Percentiles rank a stretch among this genome's conserved stretches.
phyloP scores from a whole-genome alignment of 2,113 vertebrate species.

The Dasyurus viverrinus region DNA sequence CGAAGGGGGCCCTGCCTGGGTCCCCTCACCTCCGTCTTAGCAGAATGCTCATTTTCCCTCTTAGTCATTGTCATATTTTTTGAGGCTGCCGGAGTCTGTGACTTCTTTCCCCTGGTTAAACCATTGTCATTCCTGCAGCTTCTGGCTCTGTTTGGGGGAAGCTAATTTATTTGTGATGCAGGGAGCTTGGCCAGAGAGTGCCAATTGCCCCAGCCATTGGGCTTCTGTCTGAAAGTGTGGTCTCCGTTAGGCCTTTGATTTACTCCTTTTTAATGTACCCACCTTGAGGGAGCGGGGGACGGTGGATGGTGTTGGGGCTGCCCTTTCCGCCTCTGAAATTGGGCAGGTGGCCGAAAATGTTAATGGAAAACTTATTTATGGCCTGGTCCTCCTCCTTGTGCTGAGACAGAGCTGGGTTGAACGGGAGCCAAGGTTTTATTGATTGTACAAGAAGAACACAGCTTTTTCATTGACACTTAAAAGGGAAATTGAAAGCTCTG shows the following conservation, averaged over 20 bases:
- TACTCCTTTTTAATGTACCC: background rate
- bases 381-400: background rate
- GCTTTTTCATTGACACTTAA: constrained; percentile 5
- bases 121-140: background rate
- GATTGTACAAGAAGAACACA: background rate
- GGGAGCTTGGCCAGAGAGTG: background rate
- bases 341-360: background rate
- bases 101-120: background rate
- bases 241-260: background rate
- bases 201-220: rapidly evolving
- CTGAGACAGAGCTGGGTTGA: background rate
- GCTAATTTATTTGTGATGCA: background rate
- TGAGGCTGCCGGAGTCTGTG: background rate
- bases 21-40: background rate
- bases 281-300: background rate
- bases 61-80: background rate
- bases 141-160: background rate
- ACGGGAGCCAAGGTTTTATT: background rate
- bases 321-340: background rate
- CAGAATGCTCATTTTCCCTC: background rate
- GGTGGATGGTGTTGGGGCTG: background rate
- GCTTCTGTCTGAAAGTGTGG: background rate
- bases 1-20: background rate
- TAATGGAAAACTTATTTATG: background rate
- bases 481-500: background rate